phyloP scores from a whole-genome alignment of 1,140 invertebrate species.

The Eufriesea mexicana region DNA sequence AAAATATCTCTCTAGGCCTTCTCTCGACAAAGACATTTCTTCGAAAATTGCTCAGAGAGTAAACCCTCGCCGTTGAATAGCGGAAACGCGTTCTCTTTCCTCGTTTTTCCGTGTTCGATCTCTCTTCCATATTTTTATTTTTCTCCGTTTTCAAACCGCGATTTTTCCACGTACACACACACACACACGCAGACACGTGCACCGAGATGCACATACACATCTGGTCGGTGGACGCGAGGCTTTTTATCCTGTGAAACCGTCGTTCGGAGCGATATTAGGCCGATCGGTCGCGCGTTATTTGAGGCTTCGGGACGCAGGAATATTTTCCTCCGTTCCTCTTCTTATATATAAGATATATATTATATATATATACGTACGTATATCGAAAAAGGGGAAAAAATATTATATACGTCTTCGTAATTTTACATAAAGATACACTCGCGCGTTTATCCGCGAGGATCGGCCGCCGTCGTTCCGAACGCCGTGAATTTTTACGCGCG shows the following conservation, averaged over 20 bases:
- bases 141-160: not conserved
- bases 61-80: conserved; percentile 29
- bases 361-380: conserved; percentile 3
- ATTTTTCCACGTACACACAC: not conserved
- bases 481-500: not conserved
- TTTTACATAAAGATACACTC: conserved; percentile 3
- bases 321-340: conserved; percentile 16
- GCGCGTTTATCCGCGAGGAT: not conserved
- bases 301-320: conserved; percentile 13
- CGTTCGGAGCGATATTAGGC: conserved; percentile 24
- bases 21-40: conserved; percentile 55
- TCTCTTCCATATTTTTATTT: not conserved
- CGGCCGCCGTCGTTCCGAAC: not conserved
- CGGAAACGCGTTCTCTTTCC: conserved; percentile 28
- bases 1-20: conserved; percentile 34
- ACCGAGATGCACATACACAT: no score
- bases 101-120: not conserved
- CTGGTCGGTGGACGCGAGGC: not conserved
- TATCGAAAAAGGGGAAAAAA: conserved; percentile 1
- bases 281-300: not conserved
- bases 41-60: conserved; percentile 49
- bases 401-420: conserved; percentile 13
- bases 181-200: no score
- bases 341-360: not conserved
- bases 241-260: conserved; percentile 10